These are phyloP conservation scores for Myxocyprinus asiaticus DNA, from an alignment of 2,113 vertebrate species.

Conservation along the genomic window DNA sequence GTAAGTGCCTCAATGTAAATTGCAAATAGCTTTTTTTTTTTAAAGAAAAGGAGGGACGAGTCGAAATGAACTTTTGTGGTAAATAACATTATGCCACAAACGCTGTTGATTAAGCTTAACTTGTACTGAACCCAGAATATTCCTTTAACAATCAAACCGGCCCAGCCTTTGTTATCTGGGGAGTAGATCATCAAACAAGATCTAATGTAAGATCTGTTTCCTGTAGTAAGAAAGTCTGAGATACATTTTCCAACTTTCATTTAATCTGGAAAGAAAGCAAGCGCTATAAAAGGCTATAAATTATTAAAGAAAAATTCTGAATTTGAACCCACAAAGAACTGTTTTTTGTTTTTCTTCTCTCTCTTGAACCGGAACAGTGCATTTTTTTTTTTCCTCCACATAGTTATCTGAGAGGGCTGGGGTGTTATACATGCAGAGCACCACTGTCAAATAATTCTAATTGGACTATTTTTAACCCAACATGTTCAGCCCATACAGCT, in stretches of 20 bases:
- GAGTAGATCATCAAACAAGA: too few species aligned
- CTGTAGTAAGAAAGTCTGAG: slow-evolving; percentile 6
- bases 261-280: slow-evolving; percentile 18
- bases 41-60: too few species aligned
- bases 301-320: slow-evolving; percentile 39
- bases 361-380: slow-evolving; percentile 17
- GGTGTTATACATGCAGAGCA: slow-evolving; percentile 62
- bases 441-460: slow-evolving; percentile 69
- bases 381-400: slow-evolving; percentile 34
- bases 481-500: slow-evolving; percentile 63
- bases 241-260: neutral
- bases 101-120: too few species aligned
- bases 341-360: slow-evolving; percentile 38
- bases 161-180: too few species aligned
- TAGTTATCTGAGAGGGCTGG: slow-evolving; percentile 53
- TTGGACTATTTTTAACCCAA: slow-evolving; percentile 76
- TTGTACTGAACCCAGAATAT: too few species aligned
- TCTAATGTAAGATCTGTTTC: neutral
- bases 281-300: slow-evolving; percentile 35
- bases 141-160: too few species aligned
- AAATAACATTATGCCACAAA: too few species aligned
- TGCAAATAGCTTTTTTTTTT: too few species aligned
- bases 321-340: slow-evolving; percentile 28
- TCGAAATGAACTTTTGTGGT: too few species aligned
- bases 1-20: too few species aligned